Evolutionary conservation across 2,797 vertebrate species (phyloP).

Genomic region (Gambelia wislizenii): DNA sequence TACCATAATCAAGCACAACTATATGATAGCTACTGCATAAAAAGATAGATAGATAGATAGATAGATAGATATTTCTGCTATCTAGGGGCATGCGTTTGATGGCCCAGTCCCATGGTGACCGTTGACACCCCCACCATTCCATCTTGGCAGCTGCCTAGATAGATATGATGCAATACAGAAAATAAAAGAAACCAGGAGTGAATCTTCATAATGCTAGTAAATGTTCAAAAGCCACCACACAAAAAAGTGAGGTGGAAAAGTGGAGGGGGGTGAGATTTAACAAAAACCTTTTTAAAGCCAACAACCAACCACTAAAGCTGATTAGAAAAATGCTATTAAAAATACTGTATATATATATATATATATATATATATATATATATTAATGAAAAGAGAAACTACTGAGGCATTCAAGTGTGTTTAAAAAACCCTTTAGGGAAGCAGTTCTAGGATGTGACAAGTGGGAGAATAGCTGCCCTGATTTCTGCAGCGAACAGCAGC

Average conservation of each 20-base stretch:
- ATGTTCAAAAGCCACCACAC: neutral
- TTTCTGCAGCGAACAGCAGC: conserved; percentile 26
- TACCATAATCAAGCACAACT: no score
- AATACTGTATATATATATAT: no score
- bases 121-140: no score
- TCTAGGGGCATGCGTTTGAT: no score
- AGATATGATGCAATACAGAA: rapidly evolving
- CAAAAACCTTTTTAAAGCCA: neutral
- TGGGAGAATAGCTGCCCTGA: conserved; percentile 9
- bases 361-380: no score
- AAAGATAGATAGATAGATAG: no score
- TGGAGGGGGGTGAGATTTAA: no score
- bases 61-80: no score
- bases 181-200: neutral
- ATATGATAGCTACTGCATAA: no score
- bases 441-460: conserved; percentile 18
- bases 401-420: conserved; percentile 25
- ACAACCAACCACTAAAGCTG: neutral
- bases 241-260: neutral
- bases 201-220: conserved; percentile 15
- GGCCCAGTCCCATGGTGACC: no score
- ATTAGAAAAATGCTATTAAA: neutral
- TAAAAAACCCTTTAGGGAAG: conserved; percentile 8
- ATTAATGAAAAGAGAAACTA: conserved; percentile 22
- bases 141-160: neutral